Conservation (phyloP, 2,888 invertebrate species). For the Neocrepidodera transversa region DNA sequence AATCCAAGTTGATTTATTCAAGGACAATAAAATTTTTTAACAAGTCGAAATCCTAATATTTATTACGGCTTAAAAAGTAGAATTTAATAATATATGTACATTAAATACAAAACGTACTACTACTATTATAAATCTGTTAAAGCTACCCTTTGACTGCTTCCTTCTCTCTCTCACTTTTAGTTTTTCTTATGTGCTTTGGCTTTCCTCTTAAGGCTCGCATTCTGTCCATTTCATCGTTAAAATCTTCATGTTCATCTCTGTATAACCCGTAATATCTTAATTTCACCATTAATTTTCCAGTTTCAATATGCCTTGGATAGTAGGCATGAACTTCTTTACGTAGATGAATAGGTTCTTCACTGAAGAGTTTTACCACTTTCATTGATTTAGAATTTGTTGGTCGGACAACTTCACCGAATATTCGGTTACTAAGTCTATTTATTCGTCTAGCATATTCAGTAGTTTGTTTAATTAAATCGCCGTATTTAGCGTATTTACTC, state of each 20-base stretch:
- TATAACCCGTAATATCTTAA: conserved; percentile 80
- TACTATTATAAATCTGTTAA: no score
- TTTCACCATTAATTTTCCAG: conserved; percentile 73
- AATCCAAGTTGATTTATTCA: no score
- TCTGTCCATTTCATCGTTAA: conserved; percentile 84
- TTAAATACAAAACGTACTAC: no score
- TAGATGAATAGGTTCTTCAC: conserved; percentile 76
- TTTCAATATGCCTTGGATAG: conserved; percentile 86
- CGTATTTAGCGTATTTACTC: conserved; percentile 76
- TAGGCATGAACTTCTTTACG: conserved; percentile 78
- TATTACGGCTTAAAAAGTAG: no score
- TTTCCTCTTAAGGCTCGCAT: conserved; percentile 81
- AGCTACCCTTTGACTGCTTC: conserved; percentile 22
- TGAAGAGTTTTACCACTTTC: conserved; percentile 81
- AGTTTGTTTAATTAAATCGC: conserved; percentile 70
- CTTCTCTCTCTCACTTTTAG: conserved; percentile 35
- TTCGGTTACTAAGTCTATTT: conserved; percentile 84
- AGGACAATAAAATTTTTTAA: no score
- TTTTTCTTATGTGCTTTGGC: conserved; percentile 59
- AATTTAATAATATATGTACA: no score
- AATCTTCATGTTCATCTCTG: conserved; percentile 89
- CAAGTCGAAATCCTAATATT: no score
- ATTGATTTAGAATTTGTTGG: conserved; percentile 78
- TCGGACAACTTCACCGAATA: conserved; percentile 86
- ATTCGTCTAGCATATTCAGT: conserved; percentile 86